A percentile compares a stretch with the other conserved stretches of the same genome.
Conservation (phyloP, 2,113 vertebrate species). For the Apodemus speciosus region DNA sequence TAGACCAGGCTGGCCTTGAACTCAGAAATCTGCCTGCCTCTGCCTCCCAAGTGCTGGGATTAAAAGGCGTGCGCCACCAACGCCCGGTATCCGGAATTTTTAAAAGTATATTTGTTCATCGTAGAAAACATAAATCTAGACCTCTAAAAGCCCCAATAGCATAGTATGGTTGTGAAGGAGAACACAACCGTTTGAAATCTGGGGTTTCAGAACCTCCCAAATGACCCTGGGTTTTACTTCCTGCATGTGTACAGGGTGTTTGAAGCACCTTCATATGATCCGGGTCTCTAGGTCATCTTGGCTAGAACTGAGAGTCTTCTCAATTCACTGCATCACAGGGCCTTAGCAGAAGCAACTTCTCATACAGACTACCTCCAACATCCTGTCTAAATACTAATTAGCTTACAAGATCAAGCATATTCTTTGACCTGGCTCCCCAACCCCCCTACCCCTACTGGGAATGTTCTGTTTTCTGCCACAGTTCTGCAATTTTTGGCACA, state of each 20-base stretch:
- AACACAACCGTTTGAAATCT: neutral
- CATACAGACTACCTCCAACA: no score
- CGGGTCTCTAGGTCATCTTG: neutral
- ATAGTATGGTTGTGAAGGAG: neutral
- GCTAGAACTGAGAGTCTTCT: neutral
- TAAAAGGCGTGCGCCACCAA: no score
- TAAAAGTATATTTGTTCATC: neutral
- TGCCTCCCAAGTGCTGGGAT: no score
- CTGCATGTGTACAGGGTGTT: fast-evolving
- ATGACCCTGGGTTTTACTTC: neutral
- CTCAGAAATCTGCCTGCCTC: no score
- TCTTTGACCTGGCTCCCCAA: neutral
- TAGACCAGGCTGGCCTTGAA: no score
- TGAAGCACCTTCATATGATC: neutral
- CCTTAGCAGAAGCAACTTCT: neutral
- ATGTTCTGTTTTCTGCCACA: neutral
- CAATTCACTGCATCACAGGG: neutral
- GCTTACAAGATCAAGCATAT: neutral
- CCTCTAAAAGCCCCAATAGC: neutral
- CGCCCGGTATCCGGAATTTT: no score
- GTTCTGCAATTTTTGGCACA: neutral
- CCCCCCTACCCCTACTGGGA: neutral
- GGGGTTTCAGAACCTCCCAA: neutral
- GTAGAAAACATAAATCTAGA: neutral
- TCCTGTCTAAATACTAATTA: neutral